Evolutionary conservation across 2,797 vertebrate species (phyloP), one percentile per base, ranked within the genome.

Genomic region (Syngnathus rostellatus): DNA sequence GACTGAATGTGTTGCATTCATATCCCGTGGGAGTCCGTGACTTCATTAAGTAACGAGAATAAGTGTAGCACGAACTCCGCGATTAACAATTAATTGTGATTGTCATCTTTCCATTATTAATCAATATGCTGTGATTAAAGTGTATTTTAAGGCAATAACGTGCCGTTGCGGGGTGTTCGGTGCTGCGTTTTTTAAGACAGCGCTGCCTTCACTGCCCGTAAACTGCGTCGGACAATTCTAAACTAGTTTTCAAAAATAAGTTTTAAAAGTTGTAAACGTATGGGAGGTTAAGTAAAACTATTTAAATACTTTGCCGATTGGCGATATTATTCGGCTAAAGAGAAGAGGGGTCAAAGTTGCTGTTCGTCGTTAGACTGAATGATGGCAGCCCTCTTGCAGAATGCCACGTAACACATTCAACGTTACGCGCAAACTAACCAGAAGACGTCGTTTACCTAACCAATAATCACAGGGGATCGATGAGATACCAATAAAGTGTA

Each of bases 341-440:
- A 63, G 8, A 19, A 50, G 7, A 19, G 12, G 8, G 17, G 17
- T 55, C 19, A 19, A 80, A 86, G 79, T 84, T 82, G 78, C 23
- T 16, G 65, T 69, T 73, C 69, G 2, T 25, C 51, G 51, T 76
- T 66, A 59, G 65, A 54, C 62, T 63, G 16, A 48, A 64, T 31
- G 72, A 77, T 88, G 86, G 86, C 86, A 88, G 78, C 83, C 67
- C 77, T 72, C 87, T 86, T 86, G 78, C 65, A 80, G 89, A 92
- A 85, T 93, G 92, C 92, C 92, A 93, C 92, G 92, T 93, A 93
- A 90, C 86, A 90, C 90, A 88, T 86, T 70, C 68, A 62, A 62
- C 14, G 40, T 25, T 46, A 16, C 40, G 76, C 72, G 83, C 74
- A 76, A 66, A 80, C 87, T 84, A 75, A 74, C 66, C 72, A 72